Evolutionary conservation across 2,888 invertebrate species (phyloP).

Genomic region (Tetragnatha montana): DNA sequence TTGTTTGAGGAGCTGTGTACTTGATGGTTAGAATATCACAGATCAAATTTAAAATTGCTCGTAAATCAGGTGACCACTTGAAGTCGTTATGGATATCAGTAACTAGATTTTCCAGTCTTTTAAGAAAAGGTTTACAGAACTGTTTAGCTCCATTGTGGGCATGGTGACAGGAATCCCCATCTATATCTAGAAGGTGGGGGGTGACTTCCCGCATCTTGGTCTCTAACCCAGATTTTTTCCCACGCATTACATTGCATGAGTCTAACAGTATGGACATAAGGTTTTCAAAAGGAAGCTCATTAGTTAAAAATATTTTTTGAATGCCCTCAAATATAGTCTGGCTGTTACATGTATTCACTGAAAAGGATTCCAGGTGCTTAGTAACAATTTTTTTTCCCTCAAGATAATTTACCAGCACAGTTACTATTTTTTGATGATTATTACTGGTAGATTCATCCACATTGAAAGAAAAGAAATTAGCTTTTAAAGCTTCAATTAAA

Average conservation of each 20-base stretch:
- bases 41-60: background rate
- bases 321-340: conserved; percentile 8
- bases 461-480: no score
- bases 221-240: conserved; percentile 9
- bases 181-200: conserved; percentile 27
- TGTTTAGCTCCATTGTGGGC: conserved; percentile 13
- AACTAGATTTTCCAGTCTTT: background rate
- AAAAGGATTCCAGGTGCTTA: conserved; percentile 28
- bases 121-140: background rate
- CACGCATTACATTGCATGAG: conserved; percentile 25
- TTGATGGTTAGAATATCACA: conserved; percentile 19
- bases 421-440: no score
- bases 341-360: background rate
- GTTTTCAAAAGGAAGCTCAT: conserved; percentile 17
- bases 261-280: conserved; percentile 27
- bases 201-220: background rate
- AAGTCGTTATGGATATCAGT: conserved; percentile 22
- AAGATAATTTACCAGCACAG: no score
- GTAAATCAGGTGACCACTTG: conserved; percentile 27
- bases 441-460: no score
- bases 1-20: conserved; percentile 7
- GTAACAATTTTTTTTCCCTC: conserved; percentile 8
- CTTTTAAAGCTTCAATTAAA: no score
- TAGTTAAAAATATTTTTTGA: background rate
- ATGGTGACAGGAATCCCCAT: conserved; percentile 27